Evolutionary conservation across 1,140 invertebrate genomes (phyloP).

Genomic region (Drosophila azteca): DNA sequence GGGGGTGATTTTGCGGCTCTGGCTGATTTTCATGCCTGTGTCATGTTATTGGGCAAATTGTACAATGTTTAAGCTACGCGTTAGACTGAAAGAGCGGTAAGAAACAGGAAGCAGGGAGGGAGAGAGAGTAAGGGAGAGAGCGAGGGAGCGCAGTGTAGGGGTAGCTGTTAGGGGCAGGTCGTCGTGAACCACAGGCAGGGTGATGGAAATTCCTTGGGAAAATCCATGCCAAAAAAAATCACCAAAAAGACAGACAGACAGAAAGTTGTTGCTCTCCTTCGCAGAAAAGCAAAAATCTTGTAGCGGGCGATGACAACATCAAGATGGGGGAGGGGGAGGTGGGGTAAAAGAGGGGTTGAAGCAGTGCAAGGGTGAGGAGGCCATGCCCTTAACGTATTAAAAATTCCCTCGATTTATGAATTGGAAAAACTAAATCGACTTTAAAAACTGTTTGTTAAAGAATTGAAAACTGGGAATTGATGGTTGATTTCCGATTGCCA

Average conservation of each 20-base stretch:
- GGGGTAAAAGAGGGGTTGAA: conserved; percentile 10
- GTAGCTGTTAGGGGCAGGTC: neutral
- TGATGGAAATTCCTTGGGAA: conserved; percentile 41
- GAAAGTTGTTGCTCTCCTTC: conserved; percentile 29
- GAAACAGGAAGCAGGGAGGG: no score
- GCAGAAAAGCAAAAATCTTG: conserved; percentile 21
- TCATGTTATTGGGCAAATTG: conserved; percentile 80
- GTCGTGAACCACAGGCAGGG: conserved; percentile 14
- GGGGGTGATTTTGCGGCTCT: conserved; percentile 48
- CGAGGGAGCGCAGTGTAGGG: neutral
- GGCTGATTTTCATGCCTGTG: conserved; percentile 68
- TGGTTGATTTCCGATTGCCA: no score
- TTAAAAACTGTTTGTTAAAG: conserved; percentile 38
- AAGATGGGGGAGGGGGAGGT: neutral
- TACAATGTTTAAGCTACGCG: conserved; percentile 63
- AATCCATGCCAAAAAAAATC: conserved; percentile 33
- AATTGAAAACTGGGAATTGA: neutral
- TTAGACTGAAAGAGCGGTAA: conserved; percentile 13
- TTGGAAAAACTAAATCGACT: conserved; percentile 21
- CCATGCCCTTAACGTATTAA: conserved; percentile 42
- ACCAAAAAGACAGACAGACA: conserved; percentile 7
- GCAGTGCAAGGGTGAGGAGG: neutral
- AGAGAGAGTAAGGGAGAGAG: conserved; percentile 4
- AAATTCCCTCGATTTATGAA: conserved; percentile 59
- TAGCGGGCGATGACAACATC: conserved; percentile 33